Conservation (phyloP, 2,113 vertebrate genomes). For the Thomomys bottae region DNA sequence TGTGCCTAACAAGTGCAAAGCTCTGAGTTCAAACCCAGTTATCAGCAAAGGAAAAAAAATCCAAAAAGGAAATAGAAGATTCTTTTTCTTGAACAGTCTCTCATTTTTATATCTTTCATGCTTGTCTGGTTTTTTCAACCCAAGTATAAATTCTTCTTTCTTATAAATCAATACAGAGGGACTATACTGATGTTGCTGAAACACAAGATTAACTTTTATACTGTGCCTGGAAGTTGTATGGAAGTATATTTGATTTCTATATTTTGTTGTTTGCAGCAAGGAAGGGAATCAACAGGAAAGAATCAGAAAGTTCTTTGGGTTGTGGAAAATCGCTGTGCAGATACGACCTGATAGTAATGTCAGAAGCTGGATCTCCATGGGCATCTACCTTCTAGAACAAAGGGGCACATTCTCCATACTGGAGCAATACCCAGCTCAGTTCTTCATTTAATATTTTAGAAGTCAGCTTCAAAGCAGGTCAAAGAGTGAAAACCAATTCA, state of each 20-base stretch:
- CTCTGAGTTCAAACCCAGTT: too few relatives aligned
- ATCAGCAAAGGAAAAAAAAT: too few relatives aligned
- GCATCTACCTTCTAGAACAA: not conserved
- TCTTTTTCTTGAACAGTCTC: not conserved
- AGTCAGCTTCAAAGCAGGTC: conserved; percentile 68
- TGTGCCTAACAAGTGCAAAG: too few relatives aligned
- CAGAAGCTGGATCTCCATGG: not conserved
- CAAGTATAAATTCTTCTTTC: not conserved
- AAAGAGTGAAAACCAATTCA: conserved; percentile 77
- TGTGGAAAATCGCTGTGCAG: not conserved
- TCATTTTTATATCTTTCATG: conserved; percentile 1
- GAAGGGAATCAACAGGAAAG: conserved; percentile 5
- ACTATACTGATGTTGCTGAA: not conserved
- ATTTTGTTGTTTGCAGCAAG: conserved; percentile 31
- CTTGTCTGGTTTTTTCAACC: not conserved
- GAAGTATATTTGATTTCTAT: conserved; percentile 37
- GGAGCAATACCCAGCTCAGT: conserved; percentile 36
- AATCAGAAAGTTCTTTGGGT: conserved; percentile 6
- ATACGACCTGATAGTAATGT: not conserved
- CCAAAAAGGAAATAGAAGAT: not conserved
- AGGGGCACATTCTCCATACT: not conserved
- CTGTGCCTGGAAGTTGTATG: not conserved
- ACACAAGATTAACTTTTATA: not conserved
- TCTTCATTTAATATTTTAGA: conserved; percentile 76
- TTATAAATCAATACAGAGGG: not conserved